These are phyloP conservation scores for Aquatica leii DNA, from an alignment of 2,888 invertebrate genomes.

Conservation along the genomic window DNA sequence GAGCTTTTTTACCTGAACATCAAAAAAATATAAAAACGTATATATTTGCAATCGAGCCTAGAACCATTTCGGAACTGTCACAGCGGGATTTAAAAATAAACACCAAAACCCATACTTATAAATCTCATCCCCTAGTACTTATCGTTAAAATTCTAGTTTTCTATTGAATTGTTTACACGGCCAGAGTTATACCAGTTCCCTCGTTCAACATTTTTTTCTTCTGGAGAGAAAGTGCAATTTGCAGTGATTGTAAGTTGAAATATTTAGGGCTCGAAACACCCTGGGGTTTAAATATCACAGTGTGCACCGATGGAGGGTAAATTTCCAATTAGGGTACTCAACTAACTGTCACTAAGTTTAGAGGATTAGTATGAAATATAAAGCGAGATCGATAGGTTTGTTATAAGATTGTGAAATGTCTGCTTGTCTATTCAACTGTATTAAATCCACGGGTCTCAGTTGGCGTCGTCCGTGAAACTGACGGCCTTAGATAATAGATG, in stretches of 20 bases:
- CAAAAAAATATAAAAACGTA: neutral
- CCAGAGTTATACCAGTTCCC: neutral
- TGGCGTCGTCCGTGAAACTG: slow-evolving; percentile 34
- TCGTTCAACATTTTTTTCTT: slow-evolving; percentile 8
- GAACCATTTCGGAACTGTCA: slow-evolving; percentile 14
- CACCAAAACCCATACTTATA: neutral
- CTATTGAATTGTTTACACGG: slow-evolving; percentile 19
- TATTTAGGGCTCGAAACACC: slow-evolving; percentile 31
- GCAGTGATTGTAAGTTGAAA: slow-evolving; percentile 40
- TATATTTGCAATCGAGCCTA: neutral
- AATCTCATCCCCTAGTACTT: slow-evolving; percentile 12
- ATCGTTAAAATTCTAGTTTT: slow-evolving; percentile 20
- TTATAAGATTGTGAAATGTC: slow-evolving; percentile 30
- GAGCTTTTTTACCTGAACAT: neutral
- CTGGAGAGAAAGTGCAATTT: slow-evolving; percentile 33
- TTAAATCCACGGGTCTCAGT: slow-evolving; percentile 25
- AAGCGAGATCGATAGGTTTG: slow-evolving; percentile 37
- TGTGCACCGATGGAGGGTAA: slow-evolving; percentile 36
- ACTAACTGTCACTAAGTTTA: slow-evolving; percentile 46
- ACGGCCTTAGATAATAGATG: slow-evolving; percentile 29
- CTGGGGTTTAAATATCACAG: slow-evolving; percentile 31
- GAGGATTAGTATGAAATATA: slow-evolving; percentile 38
- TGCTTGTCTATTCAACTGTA: slow-evolving; percentile 32
- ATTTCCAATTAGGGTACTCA: slow-evolving; percentile 48
- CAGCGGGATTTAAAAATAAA: slow-evolving; percentile 16